Evolutionary conservation across 2,888 invertebrate genomes (phyloP).

Genomic region (Choreutis nemorana): DNA sequence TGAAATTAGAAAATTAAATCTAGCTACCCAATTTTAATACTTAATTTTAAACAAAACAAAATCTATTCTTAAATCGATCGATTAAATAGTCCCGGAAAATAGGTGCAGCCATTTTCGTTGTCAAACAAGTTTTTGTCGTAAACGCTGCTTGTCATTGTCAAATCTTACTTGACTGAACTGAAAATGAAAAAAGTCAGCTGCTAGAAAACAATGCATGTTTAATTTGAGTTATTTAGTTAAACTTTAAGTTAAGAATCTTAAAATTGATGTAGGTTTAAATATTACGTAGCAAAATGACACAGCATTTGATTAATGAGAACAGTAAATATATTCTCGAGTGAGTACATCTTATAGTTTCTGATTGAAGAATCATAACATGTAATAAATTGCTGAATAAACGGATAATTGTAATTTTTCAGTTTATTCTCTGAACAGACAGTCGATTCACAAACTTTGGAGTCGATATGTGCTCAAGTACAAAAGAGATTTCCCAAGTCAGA

Average conservation of each 20-base stretch:
- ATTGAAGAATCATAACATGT: constrained; percentile 17
- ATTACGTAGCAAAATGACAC: constrained; percentile 29
- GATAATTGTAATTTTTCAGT: constrained; percentile 45
- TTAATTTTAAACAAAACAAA: too few relatives aligned
- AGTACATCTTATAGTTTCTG: constrained; percentile 19
- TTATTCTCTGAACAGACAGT: constrained; percentile 77
- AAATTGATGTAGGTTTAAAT: neutral
- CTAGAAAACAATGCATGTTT: too few relatives aligned
- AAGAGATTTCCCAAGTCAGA: constrained; percentile 81
- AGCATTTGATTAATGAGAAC: constrained; percentile 50
- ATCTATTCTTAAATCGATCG: too few relatives aligned
- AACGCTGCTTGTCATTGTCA: too few relatives aligned
- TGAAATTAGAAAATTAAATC: too few relatives aligned
- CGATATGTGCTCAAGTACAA: constrained; percentile 77
- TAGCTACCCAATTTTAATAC: too few relatives aligned
- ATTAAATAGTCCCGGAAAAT: too few relatives aligned
- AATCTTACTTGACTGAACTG: too few relatives aligned
- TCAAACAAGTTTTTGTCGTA: too few relatives aligned
- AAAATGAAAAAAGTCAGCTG: too few relatives aligned
- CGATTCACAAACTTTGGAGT: constrained; percentile 78
- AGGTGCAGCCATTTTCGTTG: too few relatives aligned
- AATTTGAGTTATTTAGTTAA: neutral
- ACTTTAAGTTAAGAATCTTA: neutral
- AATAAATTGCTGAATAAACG: neutral
- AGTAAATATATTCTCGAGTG: constrained; percentile 61